Conservation (phyloP, 2,113 vertebrate genomes). For the Dipodomys spectabilis region DNA sequence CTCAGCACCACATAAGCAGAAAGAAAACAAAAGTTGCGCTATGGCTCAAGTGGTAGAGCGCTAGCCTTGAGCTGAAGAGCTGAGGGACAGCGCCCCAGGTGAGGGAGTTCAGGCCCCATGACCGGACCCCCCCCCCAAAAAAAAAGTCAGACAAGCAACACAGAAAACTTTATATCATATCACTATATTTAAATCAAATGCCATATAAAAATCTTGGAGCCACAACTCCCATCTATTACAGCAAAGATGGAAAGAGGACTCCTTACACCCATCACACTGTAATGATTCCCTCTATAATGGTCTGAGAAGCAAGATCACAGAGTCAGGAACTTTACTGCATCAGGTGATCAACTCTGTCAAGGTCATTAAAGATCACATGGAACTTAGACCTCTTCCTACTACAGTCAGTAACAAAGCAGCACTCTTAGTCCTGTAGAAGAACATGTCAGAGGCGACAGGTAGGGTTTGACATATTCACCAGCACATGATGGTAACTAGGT, state of each 20-base stretch:
- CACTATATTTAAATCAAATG: background rate
- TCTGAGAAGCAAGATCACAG: background rate
- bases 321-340: background rate
- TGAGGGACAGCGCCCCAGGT: too few species aligned
- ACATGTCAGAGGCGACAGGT: too few species aligned
- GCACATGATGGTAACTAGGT: background rate
- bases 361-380: background rate
- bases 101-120: too few species aligned
- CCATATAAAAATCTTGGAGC: background rate
- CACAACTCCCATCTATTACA: fast-evolving
- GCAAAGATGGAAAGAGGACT: background rate
- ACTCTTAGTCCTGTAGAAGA: fast-evolving
- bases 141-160: background rate
- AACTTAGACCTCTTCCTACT: background rate
- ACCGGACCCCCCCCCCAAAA: too few species aligned
- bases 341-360: too few species aligned
- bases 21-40: too few species aligned
- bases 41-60: too few species aligned
- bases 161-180: background rate
- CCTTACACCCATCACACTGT: too few species aligned
- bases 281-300: background rate
- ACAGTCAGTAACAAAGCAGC: fast-evolving
- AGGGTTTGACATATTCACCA: background rate
- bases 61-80: too few species aligned
- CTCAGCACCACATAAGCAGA: too few species aligned